These are phyloP conservation scores for Conger conger DNA, from an alignment of 2,113 vertebrate genomes.

Conservation along the genomic window DNA sequence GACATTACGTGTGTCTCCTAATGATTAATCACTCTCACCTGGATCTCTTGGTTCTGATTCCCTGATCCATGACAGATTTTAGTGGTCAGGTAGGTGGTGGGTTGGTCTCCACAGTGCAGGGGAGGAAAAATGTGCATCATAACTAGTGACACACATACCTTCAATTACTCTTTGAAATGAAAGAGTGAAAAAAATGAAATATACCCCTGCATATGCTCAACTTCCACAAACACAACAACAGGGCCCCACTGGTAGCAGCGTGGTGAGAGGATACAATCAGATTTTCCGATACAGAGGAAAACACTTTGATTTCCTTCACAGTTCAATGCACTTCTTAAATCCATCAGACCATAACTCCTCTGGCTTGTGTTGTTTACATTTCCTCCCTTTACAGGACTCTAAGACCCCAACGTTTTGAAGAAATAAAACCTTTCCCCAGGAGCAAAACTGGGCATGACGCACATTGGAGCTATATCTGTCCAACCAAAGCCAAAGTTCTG, in stretches of 20 bases:
- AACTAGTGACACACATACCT: no score
- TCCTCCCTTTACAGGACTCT: neutral
- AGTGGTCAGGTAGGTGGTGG: no score
- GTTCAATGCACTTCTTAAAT: neutral
- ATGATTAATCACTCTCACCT: no score
- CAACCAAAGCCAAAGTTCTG: neutral
- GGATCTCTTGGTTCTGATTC: no score
- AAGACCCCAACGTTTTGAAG: neutral
- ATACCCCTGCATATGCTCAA: neutral
- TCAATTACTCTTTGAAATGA: no score
- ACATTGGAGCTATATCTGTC: neutral
- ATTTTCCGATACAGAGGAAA: conserved; percentile 1
- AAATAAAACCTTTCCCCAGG: neutral
- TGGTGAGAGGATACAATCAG: neutral
- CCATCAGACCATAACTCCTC: neutral
- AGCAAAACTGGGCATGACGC: neutral
- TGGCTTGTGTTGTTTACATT: neutral
- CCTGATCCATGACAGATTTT: no score
- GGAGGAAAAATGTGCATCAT: no score
- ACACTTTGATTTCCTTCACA: neutral
- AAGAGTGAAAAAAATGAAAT: no score
- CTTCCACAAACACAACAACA: neutral
- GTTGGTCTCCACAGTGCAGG: no score
- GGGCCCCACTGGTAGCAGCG: neutral
- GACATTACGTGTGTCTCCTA: no score